Percentiles rank a stretch among this genome's conserved stretches.
These are phyloP conservation scores for Poeciliopsis infans DNA, from an alignment of 2,797 vertebrate genomes.

Conservation along the genomic window DNA sequence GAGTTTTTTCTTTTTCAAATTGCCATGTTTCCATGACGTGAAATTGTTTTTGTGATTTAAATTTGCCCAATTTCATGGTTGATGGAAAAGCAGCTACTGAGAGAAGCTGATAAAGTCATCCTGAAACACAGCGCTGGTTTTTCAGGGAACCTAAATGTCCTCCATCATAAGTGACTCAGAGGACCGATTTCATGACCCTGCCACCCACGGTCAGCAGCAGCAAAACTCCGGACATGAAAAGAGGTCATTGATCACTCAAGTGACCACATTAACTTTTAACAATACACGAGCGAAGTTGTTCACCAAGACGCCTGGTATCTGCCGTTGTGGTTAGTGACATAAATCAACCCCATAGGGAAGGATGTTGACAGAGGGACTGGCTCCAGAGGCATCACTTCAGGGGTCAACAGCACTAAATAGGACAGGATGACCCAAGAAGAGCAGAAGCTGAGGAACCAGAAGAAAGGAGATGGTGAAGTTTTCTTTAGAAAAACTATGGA, in stretches of 20 bases:
- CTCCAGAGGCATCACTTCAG: slow-evolving; percentile 55
- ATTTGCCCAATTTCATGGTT: too few relatives aligned
- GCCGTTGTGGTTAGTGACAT: slow-evolving; percentile 49
- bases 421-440: slow-evolving; percentile 48
- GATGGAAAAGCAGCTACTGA: not conserved
- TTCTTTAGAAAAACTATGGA: slow-evolving; percentile 1
- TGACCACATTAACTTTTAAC: slow-evolving; percentile 57
- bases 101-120: not conserved
- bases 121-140: not conserved
- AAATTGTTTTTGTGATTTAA: too few relatives aligned
- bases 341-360: slow-evolving; percentile 57
- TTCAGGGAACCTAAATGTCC: not conserved
- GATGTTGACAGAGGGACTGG: slow-evolving; percentile 45
- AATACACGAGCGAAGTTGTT: slow-evolving; percentile 61
- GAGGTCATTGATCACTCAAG: slow-evolving; percentile 59
- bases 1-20: too few relatives aligned
- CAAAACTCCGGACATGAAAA: slow-evolving; percentile 27
- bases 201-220: slow-evolving; percentile 39
- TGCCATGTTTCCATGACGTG: too few relatives aligned
- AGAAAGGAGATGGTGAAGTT: slow-evolving; percentile 4
- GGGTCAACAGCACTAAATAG: slow-evolving; percentile 50
- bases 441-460: slow-evolving; percentile 23
- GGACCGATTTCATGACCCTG: not conserved
- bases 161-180: not conserved
- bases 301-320: slow-evolving; percentile 37